A percentile compares a stretch with the other conserved stretches of the same genome.
These are phyloP conservation scores for Chiloscyllium plagiosum DNA, from an alignment of 2,113 vertebrate species.

Conservation along the genomic window DNA sequence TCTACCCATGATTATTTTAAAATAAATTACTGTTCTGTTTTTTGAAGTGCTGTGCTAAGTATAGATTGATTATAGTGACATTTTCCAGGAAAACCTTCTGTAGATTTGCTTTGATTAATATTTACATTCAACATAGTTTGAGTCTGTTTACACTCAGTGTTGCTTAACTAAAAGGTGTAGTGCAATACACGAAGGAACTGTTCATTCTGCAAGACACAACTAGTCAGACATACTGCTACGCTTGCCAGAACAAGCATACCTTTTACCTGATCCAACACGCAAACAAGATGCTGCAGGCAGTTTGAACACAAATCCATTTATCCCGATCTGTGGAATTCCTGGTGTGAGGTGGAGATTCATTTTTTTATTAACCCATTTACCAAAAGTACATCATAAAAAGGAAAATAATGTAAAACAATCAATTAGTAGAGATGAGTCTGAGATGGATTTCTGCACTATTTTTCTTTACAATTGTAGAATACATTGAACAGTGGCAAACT, in stretches of 20 bases:
- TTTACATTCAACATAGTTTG: neutral
- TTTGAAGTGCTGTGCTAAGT: neutral
- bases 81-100: neutral
- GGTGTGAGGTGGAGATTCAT: neutral
- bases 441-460: neutral
- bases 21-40: neutral
- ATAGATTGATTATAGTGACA: neutral
- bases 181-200: neutral
- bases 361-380: neutral
- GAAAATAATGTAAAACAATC: neutral
- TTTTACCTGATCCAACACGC: neutral
- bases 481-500: neutral
- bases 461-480: neutral
- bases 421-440: neutral
- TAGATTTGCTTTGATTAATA: neutral
- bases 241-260: neutral
- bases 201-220: constrained; percentile 15
- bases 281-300: neutral
- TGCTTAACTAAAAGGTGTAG: neutral
- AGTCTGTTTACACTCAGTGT: neutral
- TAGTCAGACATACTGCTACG: neutral
- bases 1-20: too few relatives aligned
- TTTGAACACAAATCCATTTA: neutral
- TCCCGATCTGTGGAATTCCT: neutral
- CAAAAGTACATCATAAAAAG: neutral